Base-by-base conservation (phyloP, 2,888 invertebrate species). In the Mylabris sibirica region DNA sequence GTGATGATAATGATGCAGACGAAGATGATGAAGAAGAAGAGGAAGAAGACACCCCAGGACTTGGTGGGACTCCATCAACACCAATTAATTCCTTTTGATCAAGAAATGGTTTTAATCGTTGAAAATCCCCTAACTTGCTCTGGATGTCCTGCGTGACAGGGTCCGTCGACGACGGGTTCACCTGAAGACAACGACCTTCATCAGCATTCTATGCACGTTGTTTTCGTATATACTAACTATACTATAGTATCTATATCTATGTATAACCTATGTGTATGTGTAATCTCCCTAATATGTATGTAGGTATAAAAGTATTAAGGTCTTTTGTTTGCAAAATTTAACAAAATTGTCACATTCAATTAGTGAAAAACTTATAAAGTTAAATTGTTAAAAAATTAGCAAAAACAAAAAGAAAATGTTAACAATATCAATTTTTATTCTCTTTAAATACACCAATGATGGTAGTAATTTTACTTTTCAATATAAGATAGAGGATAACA, bases 81-180 rank as follows among this genome's bases (percentile, higher is more conserved):
- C 92, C 92, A 77, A 92, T 90, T 79, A 89, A 88, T 75, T 87
- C 87, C 71, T 90, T 89, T 62, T 82, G 81, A 80, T 91, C 90
- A 79, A 90, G 86, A 77, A 90, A 87, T 75, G 89, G 90, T 84
- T 90, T 90, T 72, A 92, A 90, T 76, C 89, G 86, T 71, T 89
- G 87, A 84, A 90, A 93, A 84, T 90, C 90, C 71, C 92, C 92
- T 72, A 93, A 87, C 81, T 90, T 90, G 76, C 88, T 90, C 84
- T 91, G 91, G 79, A 93, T 92, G 84, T 92, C 90, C 82, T 91
- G 90, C 78, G 90, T 90, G 75, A 89, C 88, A 74, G 87, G 88
- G 82, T 91, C 91, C 83, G 86, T 87, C 79, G 88, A 87, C 74
- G 88, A 87, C 80, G 85, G 89, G 83, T 86, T 89, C 80, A 92